Conservation (phyloP, 64 coral and sea anemone species). For the Stylophora pistillata region DNA sequence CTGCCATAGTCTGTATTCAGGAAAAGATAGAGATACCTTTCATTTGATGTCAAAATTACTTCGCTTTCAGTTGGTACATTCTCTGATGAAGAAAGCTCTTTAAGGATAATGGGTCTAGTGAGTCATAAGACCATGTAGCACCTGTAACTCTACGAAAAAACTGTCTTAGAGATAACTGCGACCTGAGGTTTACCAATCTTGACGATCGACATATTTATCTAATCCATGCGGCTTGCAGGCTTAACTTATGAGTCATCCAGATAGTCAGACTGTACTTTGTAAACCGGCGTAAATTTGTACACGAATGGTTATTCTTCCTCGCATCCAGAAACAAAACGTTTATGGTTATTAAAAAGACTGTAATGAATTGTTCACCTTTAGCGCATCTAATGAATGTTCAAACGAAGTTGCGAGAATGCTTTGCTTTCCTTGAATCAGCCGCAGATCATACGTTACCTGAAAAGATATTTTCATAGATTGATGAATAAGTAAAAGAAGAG, state of each 20-base stretch:
- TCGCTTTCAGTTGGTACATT: neutral
- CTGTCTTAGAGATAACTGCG: neutral
- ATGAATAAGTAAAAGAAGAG: neutral
- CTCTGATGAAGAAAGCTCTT: neutral
- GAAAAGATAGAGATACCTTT: neutral
- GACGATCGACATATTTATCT: too few relatives aligned
- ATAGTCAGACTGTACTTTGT: too few relatives aligned
- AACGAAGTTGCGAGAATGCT: slow-evolving; percentile 18
- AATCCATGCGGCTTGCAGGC: too few relatives aligned
- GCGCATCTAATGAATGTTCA: slow-evolving; percentile 36
- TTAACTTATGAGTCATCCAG: too few relatives aligned
- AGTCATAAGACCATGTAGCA: neutral
- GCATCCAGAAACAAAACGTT: too few relatives aligned
- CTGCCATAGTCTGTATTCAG: slow-evolving; percentile 80
- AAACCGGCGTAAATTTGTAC: too few relatives aligned
- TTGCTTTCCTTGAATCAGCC: slow-evolving; percentile 85
- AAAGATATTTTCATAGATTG: neutral
- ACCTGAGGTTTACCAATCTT: neutral
- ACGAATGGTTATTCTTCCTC: too few relatives aligned
- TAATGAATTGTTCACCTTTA: neutral
- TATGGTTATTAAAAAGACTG: neutral
- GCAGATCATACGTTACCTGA: slow-evolving; percentile 80
- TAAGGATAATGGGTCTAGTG: too few relatives aligned
- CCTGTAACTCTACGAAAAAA: neutral
- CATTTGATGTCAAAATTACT: neutral